Base-by-base conservation (phyloP, 2,888 invertebrate species). In the Dinocampus coccinellae region DNA sequence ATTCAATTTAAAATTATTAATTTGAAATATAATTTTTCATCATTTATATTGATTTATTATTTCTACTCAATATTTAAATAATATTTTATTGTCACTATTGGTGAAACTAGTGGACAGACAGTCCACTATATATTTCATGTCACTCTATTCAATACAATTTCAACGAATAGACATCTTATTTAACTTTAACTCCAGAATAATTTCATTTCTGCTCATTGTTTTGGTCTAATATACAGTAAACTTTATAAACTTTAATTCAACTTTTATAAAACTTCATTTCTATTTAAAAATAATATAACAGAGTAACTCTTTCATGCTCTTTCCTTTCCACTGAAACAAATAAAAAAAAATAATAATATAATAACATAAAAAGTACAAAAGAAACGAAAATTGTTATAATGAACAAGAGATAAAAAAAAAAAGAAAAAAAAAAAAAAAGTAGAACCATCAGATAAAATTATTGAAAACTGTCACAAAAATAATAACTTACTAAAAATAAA, bases 141-240 rank as follows among this genome's bases (percentile, higher is more conserved):
- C 34, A 52, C 33, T 64, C 26, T 52, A 53, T 64, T 53, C 13
- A 34, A 53, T 53, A 22, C n/a, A 53, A 65, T 65, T 65, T 55
- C 34, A 65, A 20, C 34, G 11, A 60, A 60, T 33, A 52, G 29
- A 52, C 20, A 20, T 26, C 42, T 52, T 47, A 29, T 29, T 63
- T 47, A 47, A 52, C 11, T 29, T 29, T 13, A 13, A 24, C 36
- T 62, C 24, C 36, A 24, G 22, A 39, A 36, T 22, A 47, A 62
- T 62, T 13, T 42, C 9, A 42, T 22, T 13, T 39, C 36, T 39
- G n/a, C 13, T 6, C 24, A 42, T 55, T 11, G 26, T 55, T 13
- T 13, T 55, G 16, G 16, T 16, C 16, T 16, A 16, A 16, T 47
- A 47, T 47, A 47, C 16, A 47, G 3, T 16, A 16, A 47, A 47